Evolutionary conservation across 2,797 vertebrate species (phyloP), one percentile per base, ranked within the genome.

Genomic region (Podargus strigoides): DNA sequence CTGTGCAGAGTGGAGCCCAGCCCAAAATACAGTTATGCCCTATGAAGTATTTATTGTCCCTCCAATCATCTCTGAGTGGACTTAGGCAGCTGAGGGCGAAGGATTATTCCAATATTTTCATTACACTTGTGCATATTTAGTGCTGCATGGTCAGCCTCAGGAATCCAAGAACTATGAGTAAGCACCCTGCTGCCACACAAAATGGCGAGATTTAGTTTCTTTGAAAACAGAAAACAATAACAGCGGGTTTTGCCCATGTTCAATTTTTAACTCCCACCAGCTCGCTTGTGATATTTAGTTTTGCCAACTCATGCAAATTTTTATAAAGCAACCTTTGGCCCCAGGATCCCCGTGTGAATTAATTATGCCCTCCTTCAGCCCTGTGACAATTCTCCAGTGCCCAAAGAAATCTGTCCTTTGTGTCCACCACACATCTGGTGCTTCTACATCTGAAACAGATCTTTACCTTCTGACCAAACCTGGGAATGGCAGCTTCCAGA

Each of bases 221-320:
- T 37, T 94, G 58, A 75, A 88, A 94, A 75, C 49, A 90, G 75
- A 89, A 91, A 90, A 82, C 49, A 82, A 4, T 63, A 76, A 74
- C 58, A 74, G 30, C 0, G 0, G 16, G 22, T 42, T 90, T 89
- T 89, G 84, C 55, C 58, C 42, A 9, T 10, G 27, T n/a, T 82
- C 74, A 49, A 41, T 60, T 85, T 74, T 85, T 73, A 91, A 94
- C 89, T 94, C 87, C 85, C 85, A 88, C 93, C 42, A 28, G 52
- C 24, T 70, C 9, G 9, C 30, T 59, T 70, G 50, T 93, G 89
- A 94, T 82, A 92, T 92, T 96, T 79, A 60, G 44, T 79, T 96
- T 67, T 88, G 67, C 41, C 85, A 88, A 3, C 62, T 84, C 69
- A 56, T 92, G 67, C 50, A 79, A 75, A 86, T 86, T 52, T 73